These are phyloP conservation scores for Semnornis frantzii DNA, from an alignment of 2,113 vertebrate species.

Conservation along the genomic window DNA sequence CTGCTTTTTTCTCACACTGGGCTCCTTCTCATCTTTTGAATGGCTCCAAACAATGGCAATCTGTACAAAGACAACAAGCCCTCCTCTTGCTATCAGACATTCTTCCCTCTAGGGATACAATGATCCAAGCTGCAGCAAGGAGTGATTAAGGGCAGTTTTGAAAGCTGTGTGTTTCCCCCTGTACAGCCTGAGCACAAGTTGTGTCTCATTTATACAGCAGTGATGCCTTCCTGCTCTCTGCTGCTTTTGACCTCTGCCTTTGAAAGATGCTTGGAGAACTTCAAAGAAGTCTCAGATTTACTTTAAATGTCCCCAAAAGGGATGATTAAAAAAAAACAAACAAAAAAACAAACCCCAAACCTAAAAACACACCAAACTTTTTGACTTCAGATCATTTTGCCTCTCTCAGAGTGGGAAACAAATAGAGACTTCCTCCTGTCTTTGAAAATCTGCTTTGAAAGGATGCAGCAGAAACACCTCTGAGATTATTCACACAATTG, in stretches of 20 bases:
- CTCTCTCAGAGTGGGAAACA: neutral
- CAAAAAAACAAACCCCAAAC: too few species aligned
- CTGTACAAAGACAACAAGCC: conserved; percentile 46
- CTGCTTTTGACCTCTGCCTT: conserved; percentile 39
- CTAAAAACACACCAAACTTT: neutral
- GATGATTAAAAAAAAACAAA: neutral
- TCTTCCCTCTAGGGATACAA: conserved; percentile 30
- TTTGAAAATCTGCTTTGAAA: conserved; percentile 24
- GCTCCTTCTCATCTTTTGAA: conserved; percentile 67
- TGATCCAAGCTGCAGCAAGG: conserved; percentile 23
- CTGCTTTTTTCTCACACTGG: conserved; percentile 47
- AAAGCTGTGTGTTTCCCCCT: neutral
- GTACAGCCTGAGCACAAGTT: neutral
- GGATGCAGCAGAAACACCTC: neutral
- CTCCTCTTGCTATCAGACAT: conserved; percentile 1
- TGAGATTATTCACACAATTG: conserved; percentile 41
- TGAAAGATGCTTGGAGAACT: conserved; percentile 10
- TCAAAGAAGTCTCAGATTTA: conserved; percentile 39
- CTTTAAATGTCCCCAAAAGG: conserved; percentile 20
- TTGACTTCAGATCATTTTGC: conserved; percentile 24
- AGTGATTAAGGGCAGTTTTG: conserved; percentile 41
- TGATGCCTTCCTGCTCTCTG: neutral
- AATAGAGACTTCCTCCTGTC: neutral
- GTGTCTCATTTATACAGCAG: conserved; percentile 20
- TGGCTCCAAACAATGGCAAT: conserved; percentile 30